These are phyloP conservation scores for Phaethon lepturus DNA, from an alignment of 2,113 vertebrate genomes.

Conservation along the genomic window DNA sequence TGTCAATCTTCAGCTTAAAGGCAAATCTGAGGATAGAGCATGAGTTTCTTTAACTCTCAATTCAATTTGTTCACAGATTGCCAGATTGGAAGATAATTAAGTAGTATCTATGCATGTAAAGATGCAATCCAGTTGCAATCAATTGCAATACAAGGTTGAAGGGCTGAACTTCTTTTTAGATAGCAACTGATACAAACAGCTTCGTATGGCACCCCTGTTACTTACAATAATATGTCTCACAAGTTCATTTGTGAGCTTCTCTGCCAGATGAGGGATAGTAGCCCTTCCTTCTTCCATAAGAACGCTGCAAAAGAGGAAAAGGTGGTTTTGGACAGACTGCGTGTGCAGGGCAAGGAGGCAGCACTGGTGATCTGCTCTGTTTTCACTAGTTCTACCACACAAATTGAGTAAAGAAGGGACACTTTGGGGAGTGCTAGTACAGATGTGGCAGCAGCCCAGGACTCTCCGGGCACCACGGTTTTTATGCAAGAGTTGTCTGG, in stretches of 20 bases:
- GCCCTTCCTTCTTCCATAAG: slow-evolving; percentile 64
- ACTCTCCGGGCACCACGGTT: background rate
- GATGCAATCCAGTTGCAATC: background rate
- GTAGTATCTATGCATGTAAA: background rate
- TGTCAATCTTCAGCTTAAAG: background rate
- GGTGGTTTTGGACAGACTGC: fast-evolving
- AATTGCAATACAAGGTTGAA: background rate
- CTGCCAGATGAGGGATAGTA: slow-evolving; percentile 69
- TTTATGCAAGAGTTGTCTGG: background rate
- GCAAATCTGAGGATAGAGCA: background rate
- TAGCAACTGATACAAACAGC: background rate
- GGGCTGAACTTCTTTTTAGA: background rate
- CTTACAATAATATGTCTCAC: slow-evolving; percentile 74
- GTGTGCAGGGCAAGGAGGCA: background rate
- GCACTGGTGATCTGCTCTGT: background rate
- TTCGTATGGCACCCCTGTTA: background rate
- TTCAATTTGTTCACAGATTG: background rate
- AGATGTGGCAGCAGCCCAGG: background rate
- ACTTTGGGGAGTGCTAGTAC: background rate
- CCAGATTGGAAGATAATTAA: background rate
- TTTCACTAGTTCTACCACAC: background rate
- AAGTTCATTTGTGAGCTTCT: slow-evolving; percentile 73
- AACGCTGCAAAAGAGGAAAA: background rate
- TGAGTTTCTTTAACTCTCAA: background rate
- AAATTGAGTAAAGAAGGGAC: background rate